Base-by-base conservation (phyloP, 2,113 vertebrate species). In the Mungos mungo region DNA sequence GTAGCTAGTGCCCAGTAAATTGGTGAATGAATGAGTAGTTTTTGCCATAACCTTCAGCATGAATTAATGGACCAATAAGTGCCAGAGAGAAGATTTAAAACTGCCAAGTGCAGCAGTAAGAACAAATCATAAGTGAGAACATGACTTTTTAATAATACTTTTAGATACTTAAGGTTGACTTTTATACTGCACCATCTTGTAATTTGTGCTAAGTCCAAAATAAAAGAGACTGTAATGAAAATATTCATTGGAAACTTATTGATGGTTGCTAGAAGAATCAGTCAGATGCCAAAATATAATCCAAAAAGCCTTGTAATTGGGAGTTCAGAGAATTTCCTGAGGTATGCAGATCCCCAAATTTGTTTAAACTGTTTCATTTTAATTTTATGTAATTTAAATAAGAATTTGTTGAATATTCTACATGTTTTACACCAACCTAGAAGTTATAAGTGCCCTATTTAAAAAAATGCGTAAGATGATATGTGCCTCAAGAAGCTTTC, bases 161-260 rank as follows among this genome's bases (percentile, higher is more conserved):
- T 97, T 81, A 84, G 93, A 88, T 90, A 90, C 88, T 85, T 85
- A 81, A 81, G 21, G 52, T 92, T 97, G 68, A 95, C 81, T 96
- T 90, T 88, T 94, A 50, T 52, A 74, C 47, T 65, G n/a, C 2
- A 71, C 66, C 81, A 31, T 93, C 41, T 94, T 95, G 27, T 63
- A 92, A 86, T 94, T 74, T 95, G 65, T 86, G 38, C 23, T 83
- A 33, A 50, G 15, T 92, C 45, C 71, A 80, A 91, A 97, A 84
- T 89, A 80, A 97, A 90, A 96, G 57, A 57, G 41, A 50, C 13
- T 83, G 1, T 54, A 54, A 3, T 93, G 95, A 88, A 77, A 90
- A 81, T 69, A 79, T 45, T 88, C 54, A 88, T 86, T 95, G 35
- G 76, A 95, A 97, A 76, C 60, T 50, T 83, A 41, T 12, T 87